phyloP scores from a whole-genome alignment of 2,797 vertebrate species.

The Helarctos malayanus region DNA sequence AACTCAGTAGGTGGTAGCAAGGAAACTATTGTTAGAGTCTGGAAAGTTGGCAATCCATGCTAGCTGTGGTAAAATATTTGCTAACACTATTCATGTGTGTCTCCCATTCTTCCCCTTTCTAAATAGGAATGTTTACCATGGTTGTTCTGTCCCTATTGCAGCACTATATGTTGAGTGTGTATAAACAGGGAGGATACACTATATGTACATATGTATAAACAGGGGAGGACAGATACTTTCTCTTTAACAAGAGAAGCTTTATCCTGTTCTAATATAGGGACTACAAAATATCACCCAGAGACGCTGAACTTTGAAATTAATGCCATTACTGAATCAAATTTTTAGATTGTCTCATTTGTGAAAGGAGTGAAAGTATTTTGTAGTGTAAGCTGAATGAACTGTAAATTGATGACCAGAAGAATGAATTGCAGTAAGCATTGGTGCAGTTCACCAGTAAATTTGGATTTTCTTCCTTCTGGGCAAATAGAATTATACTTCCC shows the following conservation, averaged over 20 bases:
- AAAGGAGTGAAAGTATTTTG: neutral
- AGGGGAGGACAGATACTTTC: neutral
- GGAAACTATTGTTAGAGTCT: neutral
- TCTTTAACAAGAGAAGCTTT: conserved; percentile 42
- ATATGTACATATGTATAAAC: neutral
- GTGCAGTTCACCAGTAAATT: conserved; percentile 6
- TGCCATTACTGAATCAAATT: neutral
- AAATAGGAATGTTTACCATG: neutral
- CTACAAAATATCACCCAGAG: neutral
- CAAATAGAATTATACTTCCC: neutral
- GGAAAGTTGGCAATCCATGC: neutral
- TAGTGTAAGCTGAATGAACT: neutral
- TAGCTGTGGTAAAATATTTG: conserved; percentile 42
- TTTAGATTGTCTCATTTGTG: conserved; percentile 18
- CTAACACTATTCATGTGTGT: conserved; percentile 36
- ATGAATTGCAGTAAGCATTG: conserved; percentile 6
- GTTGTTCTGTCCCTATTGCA: neutral
- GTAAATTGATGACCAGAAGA: conserved; percentile 4
- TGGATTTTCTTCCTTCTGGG: neutral
- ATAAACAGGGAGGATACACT: neutral
- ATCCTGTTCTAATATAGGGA: neutral
- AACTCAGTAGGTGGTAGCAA: neutral
- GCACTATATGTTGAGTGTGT: neutral
- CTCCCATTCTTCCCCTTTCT: neutral
- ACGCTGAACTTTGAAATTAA: neutral